Evolutionary conservation across 1,140 invertebrate genomes (phyloP), one percentile per base, ranked within the genome.

Genomic region (Ooceraea biroi): DNA sequence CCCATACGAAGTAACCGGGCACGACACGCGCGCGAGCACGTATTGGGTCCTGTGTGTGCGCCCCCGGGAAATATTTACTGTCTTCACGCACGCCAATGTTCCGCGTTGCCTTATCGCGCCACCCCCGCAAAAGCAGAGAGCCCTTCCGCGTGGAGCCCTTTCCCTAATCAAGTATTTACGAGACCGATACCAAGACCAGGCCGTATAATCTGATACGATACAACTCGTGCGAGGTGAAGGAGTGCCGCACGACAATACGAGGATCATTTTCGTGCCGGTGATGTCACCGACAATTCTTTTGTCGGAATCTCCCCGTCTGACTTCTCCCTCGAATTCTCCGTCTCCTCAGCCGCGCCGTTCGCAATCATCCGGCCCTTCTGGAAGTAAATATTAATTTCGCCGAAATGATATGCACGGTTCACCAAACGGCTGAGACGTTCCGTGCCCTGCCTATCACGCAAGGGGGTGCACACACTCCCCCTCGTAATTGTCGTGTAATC

Each of bases 131-230:
- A 27, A 11, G 52, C n/a, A 50, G 76, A 36, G 25, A 71, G 14
- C 30, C 19, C n/a, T 77, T 36, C 27, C 14, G 46, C 48, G 17
- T 7, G 30, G 19, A 61, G 36, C 44, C 57, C 63, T 55, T 76
- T 66, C 46, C 8, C 12, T 55, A 69, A 83, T 86, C 78, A 83
- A 87, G 69, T 83, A 86, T 87, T 87, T 87, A 86, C 71, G 85
- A 57, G 50, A 44, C 41, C 60, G 82, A 86, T 84, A 84, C 48
- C 4, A 11, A 27, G 50, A 63, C 46, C 36, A 12, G 55, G 19
- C 41, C 66, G 22, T 60, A 82, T 80, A 87, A 73, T 68, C 78
- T 22, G 46, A 61, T 74, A 17, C 17, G 17, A 72, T 17, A 17
- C 30, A n/a, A 1, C 44, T 3, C 10, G 36, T 3, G 36, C 36